These are phyloP conservation scores for Falco rusticolus DNA, from an alignment of 2,797 vertebrate genomes.

Conservation along the genomic window DNA sequence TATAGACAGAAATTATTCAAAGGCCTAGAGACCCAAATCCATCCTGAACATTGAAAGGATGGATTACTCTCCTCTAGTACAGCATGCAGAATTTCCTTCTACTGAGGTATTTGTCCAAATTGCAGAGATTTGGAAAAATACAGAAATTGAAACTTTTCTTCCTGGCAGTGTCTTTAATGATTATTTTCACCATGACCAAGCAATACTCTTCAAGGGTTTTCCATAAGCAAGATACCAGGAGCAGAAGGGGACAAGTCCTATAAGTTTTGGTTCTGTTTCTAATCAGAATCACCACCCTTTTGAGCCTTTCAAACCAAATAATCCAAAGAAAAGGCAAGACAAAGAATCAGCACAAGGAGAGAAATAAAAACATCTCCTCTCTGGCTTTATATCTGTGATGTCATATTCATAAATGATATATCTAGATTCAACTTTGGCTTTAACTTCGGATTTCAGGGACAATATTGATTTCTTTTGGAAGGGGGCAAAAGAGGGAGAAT, in stretches of 20 bases:
- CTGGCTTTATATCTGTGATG: background rate
- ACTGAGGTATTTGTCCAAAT: background rate
- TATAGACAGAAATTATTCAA: background rate
- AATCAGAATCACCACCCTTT: background rate
- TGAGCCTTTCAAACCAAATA: background rate
- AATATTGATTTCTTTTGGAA: conserved; percentile 16
- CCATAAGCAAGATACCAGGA: background rate
- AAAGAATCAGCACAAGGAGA: background rate
- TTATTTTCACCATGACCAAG: background rate
- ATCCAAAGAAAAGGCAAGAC: background rate
- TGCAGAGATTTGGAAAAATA: background rate
- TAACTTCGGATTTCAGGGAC: background rate
- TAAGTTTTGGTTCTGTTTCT: background rate
- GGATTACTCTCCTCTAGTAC: background rate
- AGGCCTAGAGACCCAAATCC: background rate
- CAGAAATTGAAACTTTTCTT: background rate
- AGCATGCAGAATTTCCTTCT: background rate
- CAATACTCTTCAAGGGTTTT: background rate
- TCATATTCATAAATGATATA: background rate
- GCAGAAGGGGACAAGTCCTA: background rate
- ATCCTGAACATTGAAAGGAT: background rate
- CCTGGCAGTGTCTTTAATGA: background rate
- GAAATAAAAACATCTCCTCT: background rate
- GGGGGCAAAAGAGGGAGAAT: background rate
- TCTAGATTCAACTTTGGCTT: background rate